phyloP scores from a whole-genome alignment of 2,113 vertebrate genomes.

The Sminthopsis crassicaudata region DNA sequence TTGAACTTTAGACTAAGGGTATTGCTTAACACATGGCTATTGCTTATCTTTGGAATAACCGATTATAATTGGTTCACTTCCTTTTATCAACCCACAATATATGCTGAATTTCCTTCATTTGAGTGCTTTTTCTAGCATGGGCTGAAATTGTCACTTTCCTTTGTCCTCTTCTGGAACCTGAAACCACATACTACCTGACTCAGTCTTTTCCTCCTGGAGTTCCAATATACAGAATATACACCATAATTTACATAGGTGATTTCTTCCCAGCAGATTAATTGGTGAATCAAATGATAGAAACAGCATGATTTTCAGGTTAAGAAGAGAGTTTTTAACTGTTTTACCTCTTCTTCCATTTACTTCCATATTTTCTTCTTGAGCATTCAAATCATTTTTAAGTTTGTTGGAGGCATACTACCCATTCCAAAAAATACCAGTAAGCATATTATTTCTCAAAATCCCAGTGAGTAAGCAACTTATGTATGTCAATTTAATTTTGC shows the following conservation, averaged over 20 bases:
- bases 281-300: background rate
- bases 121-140: background rate
- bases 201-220: background rate
- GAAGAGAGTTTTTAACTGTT: background rate
- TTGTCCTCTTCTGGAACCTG: background rate
- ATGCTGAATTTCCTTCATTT: background rate
- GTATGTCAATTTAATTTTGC: background rate
- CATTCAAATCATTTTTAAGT: background rate
- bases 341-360: background rate
- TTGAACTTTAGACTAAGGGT: background rate
- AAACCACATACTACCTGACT: background rate
- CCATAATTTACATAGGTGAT: background rate
- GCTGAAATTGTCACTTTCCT: background rate
- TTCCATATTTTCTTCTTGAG: background rate
- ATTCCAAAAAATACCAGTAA: background rate
- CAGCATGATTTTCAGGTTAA: background rate
- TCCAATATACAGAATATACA: background rate
- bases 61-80: background rate
- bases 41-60: background rate
- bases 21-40: background rate
- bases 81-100: background rate
- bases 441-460: conserved; percentile 30
- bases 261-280: background rate
- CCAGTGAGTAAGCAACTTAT: background rate
- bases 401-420: background rate